Evolutionary conservation across 2,888 invertebrate species (phyloP).

Genomic region (Scrobipalpa atriplicella): DNA sequence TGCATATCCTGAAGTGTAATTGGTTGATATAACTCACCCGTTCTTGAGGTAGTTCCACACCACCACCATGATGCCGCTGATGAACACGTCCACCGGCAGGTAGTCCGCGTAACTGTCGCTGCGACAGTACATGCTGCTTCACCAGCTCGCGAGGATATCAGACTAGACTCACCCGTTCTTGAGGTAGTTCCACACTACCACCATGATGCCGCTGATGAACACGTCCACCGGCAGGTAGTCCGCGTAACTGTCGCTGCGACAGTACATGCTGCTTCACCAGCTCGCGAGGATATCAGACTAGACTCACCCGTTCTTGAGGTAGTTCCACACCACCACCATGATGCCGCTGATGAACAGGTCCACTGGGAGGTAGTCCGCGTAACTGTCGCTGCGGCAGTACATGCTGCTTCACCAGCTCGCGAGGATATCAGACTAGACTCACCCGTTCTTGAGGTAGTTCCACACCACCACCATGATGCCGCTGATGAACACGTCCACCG

Average conservation of each 20-base stretch:
- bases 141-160: no score
- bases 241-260: conserved; percentile 89
- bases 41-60: conserved; percentile 85
- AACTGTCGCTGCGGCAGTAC: conserved; percentile 88
- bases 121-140: no score
- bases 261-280: no score
- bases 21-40: conserved; percentile 60
- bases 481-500: conserved; percentile 92
- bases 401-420: no score
- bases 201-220: conserved; percentile 89
- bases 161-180: conserved; percentile 65
- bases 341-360: conserved; percentile 92
- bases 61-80: conserved; percentile 87
- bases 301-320: conserved; percentile 72
- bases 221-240: conserved; percentile 92
- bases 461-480: conserved; percentile 86
- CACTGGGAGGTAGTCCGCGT: conserved; percentile 91
- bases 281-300: conserved; percentile 14
- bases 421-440: conserved; percentile 32
- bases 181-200: conserved; percentile 85
- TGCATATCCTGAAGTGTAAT: no score
- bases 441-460: conserved; percentile 85
- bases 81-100: conserved; percentile 90
- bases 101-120: conserved; percentile 90
- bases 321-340: conserved; percentile 86